phyloP scores from a whole-genome alignment of 2,113 vertebrate genomes.

The Girardinichthys multiradiatus region DNA sequence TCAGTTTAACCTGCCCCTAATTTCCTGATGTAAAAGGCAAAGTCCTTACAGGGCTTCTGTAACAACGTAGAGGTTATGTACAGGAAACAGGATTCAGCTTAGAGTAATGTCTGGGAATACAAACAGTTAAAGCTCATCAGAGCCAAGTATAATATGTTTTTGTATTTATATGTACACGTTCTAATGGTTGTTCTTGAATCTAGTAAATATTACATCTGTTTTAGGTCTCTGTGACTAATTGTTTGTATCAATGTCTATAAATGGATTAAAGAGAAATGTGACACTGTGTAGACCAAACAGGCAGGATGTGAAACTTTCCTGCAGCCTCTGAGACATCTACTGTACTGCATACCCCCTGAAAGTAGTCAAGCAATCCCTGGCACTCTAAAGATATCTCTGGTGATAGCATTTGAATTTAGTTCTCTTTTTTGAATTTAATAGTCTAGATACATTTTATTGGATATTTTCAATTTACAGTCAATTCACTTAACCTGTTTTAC shows the following conservation, averaged over 20 bases:
- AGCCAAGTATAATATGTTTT: constrained; percentile 4
- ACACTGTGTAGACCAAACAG: background rate
- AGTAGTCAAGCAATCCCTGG: constrained; percentile 18
- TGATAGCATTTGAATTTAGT: constrained; percentile 40
- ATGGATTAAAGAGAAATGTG: background rate
- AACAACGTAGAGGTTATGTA: constrained; percentile 22
- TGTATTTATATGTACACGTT: background rate
- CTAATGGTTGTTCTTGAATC: background rate
- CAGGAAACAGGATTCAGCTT: constrained; percentile 3
- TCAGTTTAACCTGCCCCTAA: constrained; percentile 22
- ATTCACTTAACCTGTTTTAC: background rate
- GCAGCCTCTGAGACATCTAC: constrained; percentile 6
- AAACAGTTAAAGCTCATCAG: constrained; percentile 35
- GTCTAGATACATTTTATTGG: constrained; percentile 47
- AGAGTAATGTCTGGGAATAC: no score
- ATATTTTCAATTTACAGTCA: constrained; percentile 11
- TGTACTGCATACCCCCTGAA: background rate
- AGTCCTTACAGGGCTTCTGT: background rate
- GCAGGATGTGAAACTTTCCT: constrained; percentile 42
- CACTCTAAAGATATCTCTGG: constrained; percentile 9
- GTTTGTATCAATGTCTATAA: constrained; percentile 7
- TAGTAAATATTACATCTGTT: background rate
- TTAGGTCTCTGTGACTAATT: constrained; percentile 21
- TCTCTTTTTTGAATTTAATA: constrained; percentile 18
- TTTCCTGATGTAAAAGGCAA: constrained; percentile 10